These are phyloP conservation scores for Thera britannica DNA, from an alignment of 2,888 invertebrate species.

Conservation along the genomic window DNA sequence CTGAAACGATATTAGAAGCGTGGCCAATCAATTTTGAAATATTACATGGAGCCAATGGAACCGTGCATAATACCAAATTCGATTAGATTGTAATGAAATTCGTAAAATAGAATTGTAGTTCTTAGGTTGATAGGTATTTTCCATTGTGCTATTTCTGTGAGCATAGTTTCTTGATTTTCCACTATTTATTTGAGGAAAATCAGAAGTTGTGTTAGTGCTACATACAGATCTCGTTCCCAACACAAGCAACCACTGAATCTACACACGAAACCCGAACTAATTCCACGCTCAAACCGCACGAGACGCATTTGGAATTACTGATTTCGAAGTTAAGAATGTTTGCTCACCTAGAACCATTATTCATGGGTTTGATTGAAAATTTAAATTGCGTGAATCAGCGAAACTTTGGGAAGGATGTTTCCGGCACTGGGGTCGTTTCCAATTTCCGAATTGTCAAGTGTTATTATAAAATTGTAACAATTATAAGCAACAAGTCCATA, in stretches of 20 bases:
- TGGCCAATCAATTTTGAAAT: not conserved
- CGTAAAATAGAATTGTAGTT: too few species aligned
- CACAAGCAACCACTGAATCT: slow-evolving; percentile 2
- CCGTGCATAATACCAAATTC: too few species aligned
- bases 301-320: slow-evolving; percentile 12
- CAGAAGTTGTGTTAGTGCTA: not conserved
- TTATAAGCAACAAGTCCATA: too few species aligned
- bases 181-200: not conserved
- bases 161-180: not conserved
- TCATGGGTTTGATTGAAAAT: slow-evolving; percentile 22
- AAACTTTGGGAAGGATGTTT: slow-evolving; percentile 16
- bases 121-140: not conserved
- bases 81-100: too few species aligned
- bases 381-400: slow-evolving; percentile 14
- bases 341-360: slow-evolving; percentile 4
- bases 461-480: slow-evolving; percentile 2
- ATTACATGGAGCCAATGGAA: too few species aligned
- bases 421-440: slow-evolving; percentile 12
- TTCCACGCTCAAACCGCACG: slow-evolving; percentile 7
- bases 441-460: slow-evolving; percentile 26
- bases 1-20: too few species aligned
- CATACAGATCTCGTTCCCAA: slow-evolving; percentile 6
- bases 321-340: slow-evolving; percentile 13
- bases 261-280: slow-evolving; percentile 1
- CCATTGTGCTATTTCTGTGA: not conserved